Evolutionary conservation across 1,140 invertebrate genomes (phyloP).

Genomic region (Cyclargus thomasi): DNA sequence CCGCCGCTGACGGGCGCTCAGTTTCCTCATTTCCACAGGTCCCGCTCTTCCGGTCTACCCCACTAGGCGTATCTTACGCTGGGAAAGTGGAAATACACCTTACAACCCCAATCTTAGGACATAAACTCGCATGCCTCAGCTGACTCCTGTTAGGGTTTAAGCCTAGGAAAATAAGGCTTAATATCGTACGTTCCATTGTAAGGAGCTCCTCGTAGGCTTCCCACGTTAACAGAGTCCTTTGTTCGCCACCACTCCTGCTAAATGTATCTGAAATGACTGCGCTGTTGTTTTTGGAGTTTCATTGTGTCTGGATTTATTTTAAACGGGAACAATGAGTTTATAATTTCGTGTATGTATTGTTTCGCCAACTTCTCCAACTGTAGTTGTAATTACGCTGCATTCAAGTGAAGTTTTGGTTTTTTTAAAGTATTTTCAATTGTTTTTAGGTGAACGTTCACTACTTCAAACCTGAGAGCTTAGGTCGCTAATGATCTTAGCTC

Average conservation of each 20-base stretch:
- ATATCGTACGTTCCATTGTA: not conserved
- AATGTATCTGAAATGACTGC: constrained; percentile 10
- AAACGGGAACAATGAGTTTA: not conserved
- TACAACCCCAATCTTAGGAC: not conserved
- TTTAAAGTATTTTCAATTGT: no score
- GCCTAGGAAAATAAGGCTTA: not conserved
- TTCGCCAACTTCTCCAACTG: not conserved
- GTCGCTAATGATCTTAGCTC: no score
- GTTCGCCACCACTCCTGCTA: constrained; percentile 9
- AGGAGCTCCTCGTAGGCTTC: not conserved
- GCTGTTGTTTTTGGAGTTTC: not conserved
- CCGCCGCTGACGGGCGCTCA: not conserved
- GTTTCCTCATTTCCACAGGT: not conserved
- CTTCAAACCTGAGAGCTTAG: no score
- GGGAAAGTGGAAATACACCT: not conserved
- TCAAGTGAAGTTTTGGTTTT: not conserved
- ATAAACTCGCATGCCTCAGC: not conserved
- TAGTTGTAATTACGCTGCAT: not conserved
- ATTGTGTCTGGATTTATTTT: constrained; percentile 7
- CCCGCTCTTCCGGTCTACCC: not conserved
- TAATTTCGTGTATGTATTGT: constrained; percentile 5
- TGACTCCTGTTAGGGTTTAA: not conserved
- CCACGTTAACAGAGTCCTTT: not conserved
- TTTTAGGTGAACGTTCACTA: no score
- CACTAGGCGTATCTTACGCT: not conserved